phyloP scores from a whole-genome alignment of 2,113 vertebrate genomes.

The Hylia prasina region DNA sequence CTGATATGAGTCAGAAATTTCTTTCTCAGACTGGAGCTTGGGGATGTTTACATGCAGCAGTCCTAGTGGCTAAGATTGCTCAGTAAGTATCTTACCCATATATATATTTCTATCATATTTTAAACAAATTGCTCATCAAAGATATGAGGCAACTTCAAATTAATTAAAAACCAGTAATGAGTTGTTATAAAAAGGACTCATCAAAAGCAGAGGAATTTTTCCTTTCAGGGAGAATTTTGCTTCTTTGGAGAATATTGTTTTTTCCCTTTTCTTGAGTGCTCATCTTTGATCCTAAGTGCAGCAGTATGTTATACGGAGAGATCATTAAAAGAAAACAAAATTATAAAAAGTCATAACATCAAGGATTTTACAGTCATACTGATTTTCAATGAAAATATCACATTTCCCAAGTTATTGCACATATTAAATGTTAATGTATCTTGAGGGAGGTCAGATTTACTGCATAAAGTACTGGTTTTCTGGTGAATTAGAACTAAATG shows the following conservation, averaged over 20 bases:
- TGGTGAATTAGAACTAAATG: slow-evolving; percentile 10
- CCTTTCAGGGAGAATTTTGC: not conserved
- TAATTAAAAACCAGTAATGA: not conserved
- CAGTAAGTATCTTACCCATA: slow-evolving; percentile 77
- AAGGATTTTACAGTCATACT: slow-evolving; percentile 1
- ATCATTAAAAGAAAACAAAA: slow-evolving; percentile 13
- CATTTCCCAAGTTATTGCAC: not conserved
- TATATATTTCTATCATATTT: not conserved
- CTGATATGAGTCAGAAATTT: slow-evolving; percentile 76
- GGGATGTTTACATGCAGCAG: slow-evolving; percentile 90
- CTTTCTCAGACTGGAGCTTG: slow-evolving; percentile 83
- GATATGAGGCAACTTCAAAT: not conserved
- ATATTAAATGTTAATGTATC: slow-evolving; percentile 14
- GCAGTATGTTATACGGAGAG: not conserved
- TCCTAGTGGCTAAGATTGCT: slow-evolving; percentile 88
- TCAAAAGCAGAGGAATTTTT: not conserved
- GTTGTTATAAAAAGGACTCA: not conserved
- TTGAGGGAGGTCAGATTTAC: slow-evolving; percentile 7
- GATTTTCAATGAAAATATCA: slow-evolving; percentile 36
- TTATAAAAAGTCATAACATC: not conserved
- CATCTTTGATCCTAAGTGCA: slow-evolving; percentile 9
- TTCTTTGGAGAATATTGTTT: not conserved
- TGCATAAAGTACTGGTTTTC: slow-evolving; percentile 6
- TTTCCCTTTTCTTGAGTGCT: not conserved
- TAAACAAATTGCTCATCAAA: not conserved